Evolutionary conservation across 2,888 invertebrate species (phyloP), one percentile per base, ranked within the genome.

Genomic region (Conchocele bisecta): DNA sequence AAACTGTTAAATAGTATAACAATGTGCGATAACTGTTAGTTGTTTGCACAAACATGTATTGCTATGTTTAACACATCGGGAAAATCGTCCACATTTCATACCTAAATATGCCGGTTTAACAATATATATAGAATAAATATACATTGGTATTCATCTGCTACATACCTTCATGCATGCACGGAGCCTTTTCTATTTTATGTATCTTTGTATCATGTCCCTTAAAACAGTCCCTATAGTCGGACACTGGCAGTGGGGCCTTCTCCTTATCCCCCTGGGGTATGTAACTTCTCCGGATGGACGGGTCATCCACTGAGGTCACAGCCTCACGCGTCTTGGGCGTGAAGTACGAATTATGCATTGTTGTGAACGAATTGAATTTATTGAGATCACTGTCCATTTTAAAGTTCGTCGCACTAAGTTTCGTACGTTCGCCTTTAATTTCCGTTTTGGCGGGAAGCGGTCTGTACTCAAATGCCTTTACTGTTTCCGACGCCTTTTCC

Each of bases 341-440:
- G 58, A 86, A 89, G 59, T 86, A 86, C 1, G 75, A 58, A 50
- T 82, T 83, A 51, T 89, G 86, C 22, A 86, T 85, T n/a, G 89
- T 89, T 9, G 82, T 72, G 68, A 86, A 88, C 3, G 76, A 75
- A 53, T 87, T 80, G 20, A 88, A 82, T 76, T 89, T 88, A 44
- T 74, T 81, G 17, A 82, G 57, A 63, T 89, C 89, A 33, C 78
- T 60, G 65, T 89, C 88, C 88, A 89, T 88, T 73, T 89, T 89
- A 59, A 89, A 89, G 73, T 89, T 89, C 4, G 89, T 89, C 11
- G 66, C 60, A 31, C 87, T 69, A 15, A 88, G 73, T 51, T 83
- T 87, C 26, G 78, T 81, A 42, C 78, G 74, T 11, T 68, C 79
- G 20, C 82, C 80, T 44, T 74, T 65, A 41, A 86, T 71, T 41